These are phyloP conservation scores for Orius laevigatus DNA, from an alignment of 1,140 invertebrate genomes.

Conservation along the genomic window DNA sequence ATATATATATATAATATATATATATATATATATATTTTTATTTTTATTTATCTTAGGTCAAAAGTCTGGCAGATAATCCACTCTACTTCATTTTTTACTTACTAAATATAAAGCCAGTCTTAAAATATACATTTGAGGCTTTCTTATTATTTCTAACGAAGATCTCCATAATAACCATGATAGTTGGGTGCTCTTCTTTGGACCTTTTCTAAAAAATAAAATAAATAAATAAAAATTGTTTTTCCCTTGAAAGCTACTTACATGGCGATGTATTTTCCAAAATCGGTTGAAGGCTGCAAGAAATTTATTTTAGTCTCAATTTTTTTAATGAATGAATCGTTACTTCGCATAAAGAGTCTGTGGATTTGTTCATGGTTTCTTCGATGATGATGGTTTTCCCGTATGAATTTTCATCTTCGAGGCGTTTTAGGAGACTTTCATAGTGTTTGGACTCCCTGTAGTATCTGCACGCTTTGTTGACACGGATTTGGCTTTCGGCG, in stretches of 20 bases:
- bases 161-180: slow-evolving; percentile 18
- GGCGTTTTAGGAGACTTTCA: slow-evolving; percentile 3
- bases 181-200: slow-evolving; percentile 14
- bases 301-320: too few species aligned
- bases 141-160: slow-evolving; percentile 34
- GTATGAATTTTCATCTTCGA: slow-evolving; percentile 6
- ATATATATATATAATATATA: too few species aligned
- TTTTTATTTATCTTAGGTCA: too few species aligned
- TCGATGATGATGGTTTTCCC: slow-evolving; percentile 3
- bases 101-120: slow-evolving; percentile 44
- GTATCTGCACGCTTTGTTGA: slow-evolving; percentile 9
- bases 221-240: slow-evolving; percentile 22
- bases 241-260: slow-evolving; percentile 10
- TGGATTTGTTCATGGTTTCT: background rate
- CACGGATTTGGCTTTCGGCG: slow-evolving; percentile 9
- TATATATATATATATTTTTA: background rate
- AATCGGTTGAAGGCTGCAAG: slow-evolving; percentile 3
- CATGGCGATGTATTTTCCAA: slow-evolving; percentile 16
- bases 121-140: slow-evolving; percentile 33
- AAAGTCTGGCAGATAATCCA: too few species aligned
- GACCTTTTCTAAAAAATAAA: slow-evolving; percentile 23
- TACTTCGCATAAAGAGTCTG: slow-evolving; percentile 6
- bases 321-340: too few species aligned
- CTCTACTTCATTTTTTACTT: slow-evolving; percentile 22
- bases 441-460: slow-evolving; percentile 15